phyloP scores from a whole-genome alignment of 53 echinoderm and acorn worm species.

The Stichopus horrens region DNA sequence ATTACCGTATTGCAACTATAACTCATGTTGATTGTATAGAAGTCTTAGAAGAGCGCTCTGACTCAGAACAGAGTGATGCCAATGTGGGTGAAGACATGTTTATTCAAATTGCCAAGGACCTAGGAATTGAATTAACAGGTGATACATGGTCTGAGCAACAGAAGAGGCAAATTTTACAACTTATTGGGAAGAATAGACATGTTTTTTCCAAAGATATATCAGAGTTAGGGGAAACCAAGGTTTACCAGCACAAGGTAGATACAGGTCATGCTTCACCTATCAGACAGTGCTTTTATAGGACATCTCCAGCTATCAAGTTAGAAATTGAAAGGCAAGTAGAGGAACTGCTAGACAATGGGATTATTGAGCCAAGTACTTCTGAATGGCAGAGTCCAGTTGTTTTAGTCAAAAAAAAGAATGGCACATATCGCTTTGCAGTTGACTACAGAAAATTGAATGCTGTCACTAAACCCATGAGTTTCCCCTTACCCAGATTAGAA shows the following conservation, averaged over 20 bases:
- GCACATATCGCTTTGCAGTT: slow-evolving; percentile 50
- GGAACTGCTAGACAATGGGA: slow-evolving; percentile 33
- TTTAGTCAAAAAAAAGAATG: slow-evolving; percentile 49
- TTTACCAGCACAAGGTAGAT: slow-evolving; percentile 41
- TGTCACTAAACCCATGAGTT: slow-evolving; percentile 54
- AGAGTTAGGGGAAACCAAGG: slow-evolving; percentile 46
- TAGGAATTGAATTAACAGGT: background rate
- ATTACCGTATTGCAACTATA: background rate
- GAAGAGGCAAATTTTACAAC: background rate
- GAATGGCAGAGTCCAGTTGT: slow-evolving; percentile 55
- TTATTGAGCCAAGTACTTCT: slow-evolving; percentile 53
- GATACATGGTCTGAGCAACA: background rate
- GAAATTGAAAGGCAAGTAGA: slow-evolving; percentile 39
- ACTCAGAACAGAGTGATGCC: background rate
- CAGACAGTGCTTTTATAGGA: slow-evolving; percentile 53
- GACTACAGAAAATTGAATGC: slow-evolving; percentile 47
- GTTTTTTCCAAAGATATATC: slow-evolving; percentile 49
- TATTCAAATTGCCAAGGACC: background rate
- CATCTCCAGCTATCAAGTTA: slow-evolving; percentile 48
- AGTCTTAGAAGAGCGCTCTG: background rate
- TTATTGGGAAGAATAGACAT: slow-evolving; percentile 32
- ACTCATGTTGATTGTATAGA: background rate
- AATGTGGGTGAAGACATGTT: background rate
- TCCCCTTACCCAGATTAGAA: slow-evolving; percentile 52
- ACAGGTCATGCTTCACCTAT: slow-evolving; percentile 54